Evolutionary conservation across 2,888 invertebrate genomes (phyloP).

Genomic region (Didymodactylos carnosus): DNA sequence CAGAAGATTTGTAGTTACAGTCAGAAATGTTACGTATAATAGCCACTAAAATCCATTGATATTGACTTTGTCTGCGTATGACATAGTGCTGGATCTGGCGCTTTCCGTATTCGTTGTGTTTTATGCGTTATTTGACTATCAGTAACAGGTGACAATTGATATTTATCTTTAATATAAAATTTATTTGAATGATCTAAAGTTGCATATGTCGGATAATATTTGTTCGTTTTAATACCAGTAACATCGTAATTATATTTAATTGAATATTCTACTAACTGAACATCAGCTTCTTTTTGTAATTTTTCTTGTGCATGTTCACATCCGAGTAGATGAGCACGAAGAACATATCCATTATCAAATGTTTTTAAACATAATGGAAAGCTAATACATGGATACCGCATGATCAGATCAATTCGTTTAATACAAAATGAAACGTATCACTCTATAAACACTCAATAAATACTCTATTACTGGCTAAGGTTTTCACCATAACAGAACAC

Average conservation of each 20-base stretch:
- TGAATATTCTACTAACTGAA: not conserved
- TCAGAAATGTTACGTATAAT: not conserved
- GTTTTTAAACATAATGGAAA: conserved; percentile 12
- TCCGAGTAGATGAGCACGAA: conserved; percentile 1
- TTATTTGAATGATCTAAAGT: not conserved
- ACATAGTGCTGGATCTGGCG: not conserved
- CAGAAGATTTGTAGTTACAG: too few species aligned
- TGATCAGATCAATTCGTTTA: not conserved
- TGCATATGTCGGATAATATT: conserved; percentile 1
- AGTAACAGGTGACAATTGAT: too few species aligned
- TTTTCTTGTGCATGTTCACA: conserved; percentile 12
- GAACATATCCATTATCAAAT: conserved; percentile 11
- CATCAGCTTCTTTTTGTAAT: not conserved
- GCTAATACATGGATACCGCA: conserved; percentile 12
- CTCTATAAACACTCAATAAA: too few species aligned
- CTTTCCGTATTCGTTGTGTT: not conserved
- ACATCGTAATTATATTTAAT: conserved; percentile 4
- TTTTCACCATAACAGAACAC: too few species aligned
- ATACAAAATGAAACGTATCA: too few species aligned
- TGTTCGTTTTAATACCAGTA: conserved; percentile 4
- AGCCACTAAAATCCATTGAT: not conserved
- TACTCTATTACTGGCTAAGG: too few species aligned
- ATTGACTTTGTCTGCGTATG: not conserved
- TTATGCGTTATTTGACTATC: not conserved
- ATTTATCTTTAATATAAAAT: conserved; percentile 1